Percentiles rank a stretch among this genome's conserved stretches.
phyloP scores from a whole-genome alignment of 1,140 invertebrate genomes.

The Drosophila obscura region DNA sequence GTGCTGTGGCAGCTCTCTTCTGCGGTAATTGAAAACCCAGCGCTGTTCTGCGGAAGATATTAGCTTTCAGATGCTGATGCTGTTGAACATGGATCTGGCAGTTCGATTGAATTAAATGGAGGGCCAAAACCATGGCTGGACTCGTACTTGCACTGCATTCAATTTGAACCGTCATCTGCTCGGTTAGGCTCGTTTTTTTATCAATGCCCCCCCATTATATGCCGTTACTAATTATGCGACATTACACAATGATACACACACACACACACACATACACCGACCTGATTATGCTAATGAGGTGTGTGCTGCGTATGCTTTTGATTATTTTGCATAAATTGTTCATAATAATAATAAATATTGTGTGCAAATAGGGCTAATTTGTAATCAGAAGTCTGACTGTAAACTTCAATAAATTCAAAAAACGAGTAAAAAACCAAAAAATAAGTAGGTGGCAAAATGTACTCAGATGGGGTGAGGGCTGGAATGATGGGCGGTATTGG shows the following conservation, averaged over 20 bases:
- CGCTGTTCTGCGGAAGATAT: too few species aligned
- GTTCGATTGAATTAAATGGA: constrained; percentile 32
- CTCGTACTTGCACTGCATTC: too few species aligned
- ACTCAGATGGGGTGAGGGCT: too few species aligned
- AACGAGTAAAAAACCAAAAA: background rate
- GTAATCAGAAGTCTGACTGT: constrained; percentile 52
- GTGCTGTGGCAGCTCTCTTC: too few species aligned
- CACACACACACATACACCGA: background rate
- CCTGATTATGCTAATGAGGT: constrained; percentile 53
- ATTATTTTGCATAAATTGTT: constrained; percentile 46
- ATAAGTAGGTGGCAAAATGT: background rate
- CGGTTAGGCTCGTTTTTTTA: background rate
- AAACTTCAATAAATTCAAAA: constrained; percentile 15
- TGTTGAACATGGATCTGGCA: constrained; percentile 12
- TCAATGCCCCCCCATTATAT: constrained; percentile 13
- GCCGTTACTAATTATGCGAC: constrained; percentile 50
- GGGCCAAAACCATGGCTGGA: constrained; percentile 1
- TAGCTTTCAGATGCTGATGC: constrained; percentile 2
- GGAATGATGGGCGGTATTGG: background rate
- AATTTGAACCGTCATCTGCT: too few species aligned
- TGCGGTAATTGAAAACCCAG: too few species aligned
- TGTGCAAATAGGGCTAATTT: constrained; percentile 60
- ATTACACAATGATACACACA: constrained; percentile 19
- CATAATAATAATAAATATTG: constrained; percentile 57
- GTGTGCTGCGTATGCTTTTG: constrained; percentile 8